Percentiles rank a stretch among this genome's conserved stretches.
Conservation (phyloP, 2,113 vertebrate genomes). For the Stomatorhinus ivindoensis region DNA sequence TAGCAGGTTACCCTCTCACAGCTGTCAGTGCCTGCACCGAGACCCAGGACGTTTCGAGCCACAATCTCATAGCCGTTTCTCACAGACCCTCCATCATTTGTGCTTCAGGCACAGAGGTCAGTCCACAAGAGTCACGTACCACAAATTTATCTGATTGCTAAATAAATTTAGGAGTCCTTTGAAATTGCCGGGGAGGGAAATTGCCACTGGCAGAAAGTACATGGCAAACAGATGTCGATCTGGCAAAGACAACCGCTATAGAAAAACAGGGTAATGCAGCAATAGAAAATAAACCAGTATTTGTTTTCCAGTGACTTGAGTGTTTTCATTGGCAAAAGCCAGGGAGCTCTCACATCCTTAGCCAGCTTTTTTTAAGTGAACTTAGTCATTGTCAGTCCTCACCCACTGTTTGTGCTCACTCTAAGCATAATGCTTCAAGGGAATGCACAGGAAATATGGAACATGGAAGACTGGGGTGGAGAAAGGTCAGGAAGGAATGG, state of each 20-base stretch:
- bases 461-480: no score
- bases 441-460: background rate
- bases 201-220: background rate
- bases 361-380: background rate
- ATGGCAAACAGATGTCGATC: background rate
- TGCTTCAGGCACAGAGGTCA: background rate
- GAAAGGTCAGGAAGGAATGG: slow-evolving; percentile 3
- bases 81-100: background rate
- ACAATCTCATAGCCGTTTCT: background rate
- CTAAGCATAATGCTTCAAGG: background rate
- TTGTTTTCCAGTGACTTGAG: background rate
- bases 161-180: background rate
- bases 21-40: background rate
- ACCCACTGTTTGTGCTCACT: background rate
- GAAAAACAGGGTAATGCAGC: background rate
- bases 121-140: background rate
- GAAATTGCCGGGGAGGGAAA: background rate
- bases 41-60: background rate
- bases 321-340: background rate
- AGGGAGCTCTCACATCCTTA: background rate
- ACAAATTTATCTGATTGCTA: background rate
- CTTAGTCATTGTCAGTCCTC: background rate
- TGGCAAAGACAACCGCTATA: background rate
- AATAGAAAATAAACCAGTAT: background rate
- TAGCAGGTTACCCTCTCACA: background rate